Evolutionary conservation across 2,797 vertebrate species (phyloP).

Genomic region (Sebastiscus albofasciatus): DNA sequence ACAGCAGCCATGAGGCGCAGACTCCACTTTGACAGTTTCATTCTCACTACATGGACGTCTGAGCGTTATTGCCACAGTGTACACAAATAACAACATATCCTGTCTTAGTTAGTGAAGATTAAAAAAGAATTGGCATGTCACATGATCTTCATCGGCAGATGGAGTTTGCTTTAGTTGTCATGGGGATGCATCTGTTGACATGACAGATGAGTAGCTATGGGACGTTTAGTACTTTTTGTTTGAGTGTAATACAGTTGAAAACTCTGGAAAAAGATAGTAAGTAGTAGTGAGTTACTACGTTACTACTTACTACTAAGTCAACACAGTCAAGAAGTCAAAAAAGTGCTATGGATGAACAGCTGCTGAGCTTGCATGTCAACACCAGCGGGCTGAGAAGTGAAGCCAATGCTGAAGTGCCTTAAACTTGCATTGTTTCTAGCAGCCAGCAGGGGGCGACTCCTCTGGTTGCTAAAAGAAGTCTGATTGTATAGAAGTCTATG

Average conservation of each 20-base stretch:
- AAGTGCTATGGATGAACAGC: not conserved
- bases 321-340: not conserved
- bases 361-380: not conserved
- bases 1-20: conserved; percentile 56
- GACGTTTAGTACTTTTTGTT: not conserved
- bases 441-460: too few species aligned
- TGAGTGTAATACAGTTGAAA: not conserved
- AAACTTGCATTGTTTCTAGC: too few species aligned
- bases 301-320: too few species aligned
- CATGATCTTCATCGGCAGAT: not conserved
- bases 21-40: conserved; percentile 26
- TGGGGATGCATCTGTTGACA: not conserved
- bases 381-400: not conserved
- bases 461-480: too few species aligned
- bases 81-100: not conserved
- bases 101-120: not conserved
- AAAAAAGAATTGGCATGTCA: not conserved
- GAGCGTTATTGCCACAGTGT: not conserved
- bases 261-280: not conserved
- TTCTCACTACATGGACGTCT: conserved; percentile 8
- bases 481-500: too few species aligned
- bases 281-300: too few species aligned
- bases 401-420: too few species aligned
- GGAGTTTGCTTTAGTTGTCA: not conserved
- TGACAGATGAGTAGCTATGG: not conserved